These are phyloP conservation scores for Panurus biarmicus DNA, from an alignment of 2,113 vertebrate genomes.

Conservation along the genomic window DNA sequence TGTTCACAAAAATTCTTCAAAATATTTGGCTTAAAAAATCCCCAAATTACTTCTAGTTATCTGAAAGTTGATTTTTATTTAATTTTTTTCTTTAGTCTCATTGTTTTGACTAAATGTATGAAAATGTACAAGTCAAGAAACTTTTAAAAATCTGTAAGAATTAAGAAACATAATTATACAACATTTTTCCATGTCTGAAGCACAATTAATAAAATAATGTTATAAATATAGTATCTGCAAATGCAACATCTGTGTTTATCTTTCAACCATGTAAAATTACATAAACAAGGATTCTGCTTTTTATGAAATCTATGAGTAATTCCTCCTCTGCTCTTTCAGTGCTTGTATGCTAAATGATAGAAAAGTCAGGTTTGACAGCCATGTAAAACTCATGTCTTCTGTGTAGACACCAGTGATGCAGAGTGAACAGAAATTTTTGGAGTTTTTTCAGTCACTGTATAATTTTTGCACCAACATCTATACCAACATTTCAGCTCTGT, in stretches of 20 bases:
- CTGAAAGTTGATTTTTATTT: neutral
- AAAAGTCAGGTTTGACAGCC: neutral
- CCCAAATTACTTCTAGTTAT: neutral
- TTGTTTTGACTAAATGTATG: neutral
- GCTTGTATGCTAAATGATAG: neutral
- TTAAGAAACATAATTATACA: neutral
- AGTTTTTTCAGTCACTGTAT: neutral
- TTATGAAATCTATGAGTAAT: conserved; percentile 46
- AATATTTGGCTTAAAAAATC: neutral
- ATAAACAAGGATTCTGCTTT: conserved; percentile 48
- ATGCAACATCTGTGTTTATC: conserved; percentile 53
- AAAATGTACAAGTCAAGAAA: neutral
- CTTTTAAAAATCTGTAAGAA: neutral
- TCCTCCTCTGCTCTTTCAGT: conserved; percentile 20
- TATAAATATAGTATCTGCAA: conserved; percentile 11
- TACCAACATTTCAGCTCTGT: rapidly evolving
- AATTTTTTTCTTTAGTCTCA: neutral
- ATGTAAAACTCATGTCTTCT: neutral
- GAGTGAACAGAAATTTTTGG: neutral
- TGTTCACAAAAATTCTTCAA: neutral
- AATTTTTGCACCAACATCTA: rapidly evolving
- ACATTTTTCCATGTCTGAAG: neutral
- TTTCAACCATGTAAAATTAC: conserved; percentile 27
- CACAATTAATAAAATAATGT: neutral
- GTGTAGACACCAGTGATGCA: neutral